Percentiles rank a stretch among this genome's conserved stretches.
Evolutionary conservation across 2,113 vertebrate genomes (phyloP).

Genomic region (Numenius arquata): DNA sequence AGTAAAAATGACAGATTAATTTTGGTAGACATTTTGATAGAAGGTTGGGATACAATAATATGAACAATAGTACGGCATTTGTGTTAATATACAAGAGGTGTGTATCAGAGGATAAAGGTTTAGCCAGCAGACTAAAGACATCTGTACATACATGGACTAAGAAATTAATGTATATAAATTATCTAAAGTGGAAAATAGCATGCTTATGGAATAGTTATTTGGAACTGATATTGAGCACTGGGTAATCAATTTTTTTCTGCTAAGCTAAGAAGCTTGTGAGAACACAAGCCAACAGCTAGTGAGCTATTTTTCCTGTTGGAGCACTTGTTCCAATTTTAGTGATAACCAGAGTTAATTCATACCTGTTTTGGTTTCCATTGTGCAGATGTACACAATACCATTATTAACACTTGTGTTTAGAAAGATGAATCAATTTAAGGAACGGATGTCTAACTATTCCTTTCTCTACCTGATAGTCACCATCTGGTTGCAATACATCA

Average conservation of each 20-base stretch:
- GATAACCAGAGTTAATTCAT: neutral
- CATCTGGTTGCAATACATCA: neutral
- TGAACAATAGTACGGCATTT: neutral
- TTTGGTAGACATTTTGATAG: neutral
- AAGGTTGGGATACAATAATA: neutral
- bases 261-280: neutral
- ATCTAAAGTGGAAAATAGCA: neutral
- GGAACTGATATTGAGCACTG: neutral
- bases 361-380: neutral
- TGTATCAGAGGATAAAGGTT: neutral
- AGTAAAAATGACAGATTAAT: neutral
- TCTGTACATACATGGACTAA: neutral
- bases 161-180: neutral
- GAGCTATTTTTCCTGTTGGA: neutral
- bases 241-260: neutral
- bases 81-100: neutral
- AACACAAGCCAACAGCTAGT: neutral
- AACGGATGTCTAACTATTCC: neutral
- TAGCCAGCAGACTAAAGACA: neutral
- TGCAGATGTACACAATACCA: neutral
- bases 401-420: neutral
- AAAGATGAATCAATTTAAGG: neutral
- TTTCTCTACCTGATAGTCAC: neutral
- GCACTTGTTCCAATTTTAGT: neutral
- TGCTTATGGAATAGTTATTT: neutral